These are phyloP conservation scores for Stegophylla sp. DNA, from an alignment of 2,888 invertebrate genomes.

Conservation along the genomic window DNA sequence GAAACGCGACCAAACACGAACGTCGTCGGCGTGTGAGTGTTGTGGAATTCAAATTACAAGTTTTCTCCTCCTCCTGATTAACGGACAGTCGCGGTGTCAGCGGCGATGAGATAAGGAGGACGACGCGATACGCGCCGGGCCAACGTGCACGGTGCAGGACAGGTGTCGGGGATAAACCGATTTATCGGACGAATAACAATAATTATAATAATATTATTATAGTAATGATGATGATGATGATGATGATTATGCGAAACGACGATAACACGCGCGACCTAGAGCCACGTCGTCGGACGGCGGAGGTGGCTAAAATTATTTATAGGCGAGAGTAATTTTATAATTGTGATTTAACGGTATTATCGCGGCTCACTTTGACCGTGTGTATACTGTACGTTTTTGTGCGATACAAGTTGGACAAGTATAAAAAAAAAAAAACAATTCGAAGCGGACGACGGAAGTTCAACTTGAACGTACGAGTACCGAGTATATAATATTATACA, in stretches of 20 bases:
- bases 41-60: not conserved
- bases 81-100: not conserved
- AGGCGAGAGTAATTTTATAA: no score
- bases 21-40: not conserved
- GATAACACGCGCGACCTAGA: not conserved
- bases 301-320: no score
- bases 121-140: no score
- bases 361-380: no score
- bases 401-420: no score
- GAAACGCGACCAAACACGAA: not conserved
- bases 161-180: not conserved
- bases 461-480: no score
- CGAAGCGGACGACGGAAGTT: no score
- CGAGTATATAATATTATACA: no score
- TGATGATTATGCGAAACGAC: not conserved
- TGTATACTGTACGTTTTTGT: no score
- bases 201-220: not conserved
- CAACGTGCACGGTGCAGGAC: not conserved
- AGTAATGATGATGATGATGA: not conserved
- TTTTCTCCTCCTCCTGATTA: no score
- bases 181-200: not conserved
- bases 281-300: not conserved
- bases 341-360: no score
- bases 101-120: constrained; percentile 8
- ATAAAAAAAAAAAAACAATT: no score